Conservation (phyloP, 2,797 vertebrate genomes). For the Cheracebus regulus region DNA sequence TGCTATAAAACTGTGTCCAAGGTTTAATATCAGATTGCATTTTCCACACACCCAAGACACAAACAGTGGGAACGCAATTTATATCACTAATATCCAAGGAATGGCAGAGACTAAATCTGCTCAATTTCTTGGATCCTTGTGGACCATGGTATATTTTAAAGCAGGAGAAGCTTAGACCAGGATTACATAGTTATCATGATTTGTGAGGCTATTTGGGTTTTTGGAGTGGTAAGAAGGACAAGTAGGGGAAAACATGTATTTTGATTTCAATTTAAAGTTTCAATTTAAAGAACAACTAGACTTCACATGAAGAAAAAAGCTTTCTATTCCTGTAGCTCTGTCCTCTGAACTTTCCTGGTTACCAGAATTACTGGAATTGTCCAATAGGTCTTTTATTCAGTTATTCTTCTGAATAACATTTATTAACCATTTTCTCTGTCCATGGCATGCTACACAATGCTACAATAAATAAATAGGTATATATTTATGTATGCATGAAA, state of each 20-base stretch:
- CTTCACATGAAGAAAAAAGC: background rate
- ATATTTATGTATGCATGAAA: background rate
- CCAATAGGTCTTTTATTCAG: background rate
- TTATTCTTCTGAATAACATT: background rate
- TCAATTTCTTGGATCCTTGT: background rate
- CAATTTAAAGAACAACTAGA: background rate
- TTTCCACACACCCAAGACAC: background rate
- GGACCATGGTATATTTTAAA: background rate
- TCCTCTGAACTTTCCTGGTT: background rate
- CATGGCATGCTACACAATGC: background rate
- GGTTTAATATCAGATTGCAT: background rate
- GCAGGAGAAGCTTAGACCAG: background rate
- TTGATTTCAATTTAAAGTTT: slow-evolving; percentile 9
- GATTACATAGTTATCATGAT: background rate
- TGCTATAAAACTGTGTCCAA: background rate
- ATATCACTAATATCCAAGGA: slow-evolving; percentile 28
- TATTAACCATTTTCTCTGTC: background rate
- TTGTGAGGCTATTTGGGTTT: background rate
- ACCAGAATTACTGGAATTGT: background rate
- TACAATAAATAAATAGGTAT: background rate
- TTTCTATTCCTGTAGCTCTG: background rate
- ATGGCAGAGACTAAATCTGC: slow-evolving; percentile 39
- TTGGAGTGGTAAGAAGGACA: background rate
- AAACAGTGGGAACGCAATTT: background rate
- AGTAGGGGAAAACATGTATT: background rate